These are phyloP conservation scores for Dicranocentrus wangi DNA, from an alignment of 2,888 invertebrate species.

Conservation along the genomic window DNA sequence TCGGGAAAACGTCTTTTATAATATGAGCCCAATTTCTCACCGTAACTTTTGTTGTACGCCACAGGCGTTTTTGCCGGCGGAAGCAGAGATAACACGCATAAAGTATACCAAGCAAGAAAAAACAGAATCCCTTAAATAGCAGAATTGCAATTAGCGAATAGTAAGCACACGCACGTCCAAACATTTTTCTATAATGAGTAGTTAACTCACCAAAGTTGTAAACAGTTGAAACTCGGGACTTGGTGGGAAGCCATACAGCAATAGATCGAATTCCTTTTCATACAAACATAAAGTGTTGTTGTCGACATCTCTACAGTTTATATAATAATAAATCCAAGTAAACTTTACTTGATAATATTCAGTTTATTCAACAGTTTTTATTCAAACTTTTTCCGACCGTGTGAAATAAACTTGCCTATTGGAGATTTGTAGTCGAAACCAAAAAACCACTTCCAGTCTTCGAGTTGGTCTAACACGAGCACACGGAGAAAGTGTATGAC, in stretches of 20 bases:
- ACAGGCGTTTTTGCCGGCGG: slow-evolving; percentile 53
- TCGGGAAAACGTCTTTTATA: slow-evolving; percentile 66
- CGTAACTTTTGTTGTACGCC: slow-evolving; percentile 65
- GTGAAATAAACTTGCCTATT: slow-evolving; percentile 57
- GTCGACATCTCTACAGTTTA: slow-evolving; percentile 59
- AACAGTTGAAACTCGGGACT: slow-evolving; percentile 66
- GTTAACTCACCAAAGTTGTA: slow-evolving; percentile 49
- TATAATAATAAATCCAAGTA: too few species aligned
- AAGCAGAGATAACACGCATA: slow-evolving; percentile 61
- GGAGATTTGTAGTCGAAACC: slow-evolving; percentile 59
- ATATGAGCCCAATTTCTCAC: slow-evolving; percentile 65
- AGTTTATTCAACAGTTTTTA: too few species aligned
- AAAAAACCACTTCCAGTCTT: slow-evolving; percentile 56
- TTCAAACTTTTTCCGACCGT: too few species aligned
- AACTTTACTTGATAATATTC: too few species aligned
- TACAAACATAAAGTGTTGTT: slow-evolving; percentile 63
- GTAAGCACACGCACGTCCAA: not conserved
- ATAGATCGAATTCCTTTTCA: slow-evolving; percentile 67
- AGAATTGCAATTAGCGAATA: not conserved
- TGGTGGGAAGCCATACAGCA: slow-evolving; percentile 69
- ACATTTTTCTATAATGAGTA: not conserved
- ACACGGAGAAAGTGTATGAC: slow-evolving; percentile 66
- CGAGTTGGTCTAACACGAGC: slow-evolving; percentile 62
- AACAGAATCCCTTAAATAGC: slow-evolving; percentile 40
- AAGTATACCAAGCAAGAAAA: slow-evolving; percentile 51